Conservation (phyloP, 2,797 vertebrate genomes). For the Eptatretus atami region DNA sequence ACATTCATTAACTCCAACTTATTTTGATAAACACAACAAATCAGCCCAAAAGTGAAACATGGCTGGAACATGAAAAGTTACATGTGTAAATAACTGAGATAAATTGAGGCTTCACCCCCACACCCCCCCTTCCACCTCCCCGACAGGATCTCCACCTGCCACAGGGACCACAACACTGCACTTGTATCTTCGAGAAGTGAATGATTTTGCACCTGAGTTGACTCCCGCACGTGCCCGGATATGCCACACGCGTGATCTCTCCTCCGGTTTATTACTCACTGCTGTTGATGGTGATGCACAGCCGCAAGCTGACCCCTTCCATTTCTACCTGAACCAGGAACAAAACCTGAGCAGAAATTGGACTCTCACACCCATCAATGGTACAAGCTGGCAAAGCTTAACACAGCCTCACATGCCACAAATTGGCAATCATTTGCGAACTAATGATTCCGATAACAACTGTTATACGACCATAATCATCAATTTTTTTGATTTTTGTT, state of each 20-base stretch:
- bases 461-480: no score
- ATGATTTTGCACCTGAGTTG: constrained; percentile 44
- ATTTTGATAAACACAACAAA: background rate
- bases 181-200: constrained; percentile 46
- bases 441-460: no score
- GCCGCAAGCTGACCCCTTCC: constrained; percentile 46
- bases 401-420: no score
- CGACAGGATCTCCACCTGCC: constrained; percentile 14
- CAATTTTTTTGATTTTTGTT: no score
- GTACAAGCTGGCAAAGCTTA: constrained; percentile 14
- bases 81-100: no score
- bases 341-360: constrained; percentile 26
- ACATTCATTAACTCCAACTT: background rate
- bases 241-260: constrained; percentile 18
- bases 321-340: constrained; percentile 20
- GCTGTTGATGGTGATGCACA: constrained; percentile 40
- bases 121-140: no score
- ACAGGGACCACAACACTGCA: constrained; percentile 32
- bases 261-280: constrained; percentile 23
- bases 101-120: no score
- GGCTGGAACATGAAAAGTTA: no score
- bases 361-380: constrained; percentile 36
- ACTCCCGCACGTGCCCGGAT: constrained; percentile 16
- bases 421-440: no score
- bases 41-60: background rate